Percentiles rank a stretch among this genome's conserved stretches.
These are phyloP conservation scores for Myotis lucifugus DNA, from an alignment of 2,113 vertebrate species.

Conservation along the genomic window DNA sequence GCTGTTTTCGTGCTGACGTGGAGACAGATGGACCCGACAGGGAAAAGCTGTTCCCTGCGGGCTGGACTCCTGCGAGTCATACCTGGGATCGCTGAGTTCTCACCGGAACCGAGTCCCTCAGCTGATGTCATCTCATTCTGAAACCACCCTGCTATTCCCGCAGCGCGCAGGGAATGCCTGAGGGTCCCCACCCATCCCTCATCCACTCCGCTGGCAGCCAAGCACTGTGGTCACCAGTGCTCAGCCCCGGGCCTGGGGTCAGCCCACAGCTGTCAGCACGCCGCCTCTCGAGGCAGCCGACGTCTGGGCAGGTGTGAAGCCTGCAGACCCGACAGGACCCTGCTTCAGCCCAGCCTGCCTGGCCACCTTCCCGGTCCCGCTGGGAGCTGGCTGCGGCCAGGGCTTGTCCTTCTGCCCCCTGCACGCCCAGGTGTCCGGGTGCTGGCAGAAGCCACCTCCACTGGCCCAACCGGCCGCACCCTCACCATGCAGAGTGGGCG, in stretches of 20 bases:
- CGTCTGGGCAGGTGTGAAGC: background rate
- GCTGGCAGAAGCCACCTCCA: background rate
- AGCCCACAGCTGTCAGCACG: constrained; percentile 24
- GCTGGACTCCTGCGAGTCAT: background rate
- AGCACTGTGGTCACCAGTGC: background rate
- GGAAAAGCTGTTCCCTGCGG: background rate
- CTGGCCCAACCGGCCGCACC: background rate
- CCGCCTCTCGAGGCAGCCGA: constrained; percentile 23
- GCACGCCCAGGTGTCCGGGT: constrained; percentile 40
- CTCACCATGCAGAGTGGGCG: background rate
- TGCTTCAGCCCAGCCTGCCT: background rate
- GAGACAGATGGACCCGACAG: background rate
- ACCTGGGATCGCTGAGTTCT: background rate
- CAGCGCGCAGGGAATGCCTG: background rate
- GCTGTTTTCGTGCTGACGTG: background rate
- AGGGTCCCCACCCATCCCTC: background rate
- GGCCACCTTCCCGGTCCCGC: background rate
- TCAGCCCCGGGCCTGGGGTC: background rate
- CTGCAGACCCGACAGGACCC: background rate
- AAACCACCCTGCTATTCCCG: background rate
- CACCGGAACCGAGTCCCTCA: background rate
- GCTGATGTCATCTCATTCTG: background rate
- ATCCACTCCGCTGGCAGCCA: background rate
- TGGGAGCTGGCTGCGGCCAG: background rate
- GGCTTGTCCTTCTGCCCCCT: background rate